phyloP scores from a whole-genome alignment of 2,113 vertebrate species.

The Melanerpes formicivorus region DNA sequence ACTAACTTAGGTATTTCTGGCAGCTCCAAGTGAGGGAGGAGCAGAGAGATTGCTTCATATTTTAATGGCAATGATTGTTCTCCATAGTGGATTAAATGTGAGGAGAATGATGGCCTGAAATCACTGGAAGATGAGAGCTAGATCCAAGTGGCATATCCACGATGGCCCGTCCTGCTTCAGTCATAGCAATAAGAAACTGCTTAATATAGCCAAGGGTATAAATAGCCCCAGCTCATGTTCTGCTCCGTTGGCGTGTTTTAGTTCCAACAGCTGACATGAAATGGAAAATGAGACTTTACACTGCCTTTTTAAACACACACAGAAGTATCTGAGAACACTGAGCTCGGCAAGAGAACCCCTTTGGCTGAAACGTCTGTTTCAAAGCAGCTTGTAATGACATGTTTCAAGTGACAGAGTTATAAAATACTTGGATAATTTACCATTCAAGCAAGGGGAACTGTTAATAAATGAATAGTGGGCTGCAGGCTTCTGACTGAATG shows the following conservation, averaged over 20 bases:
- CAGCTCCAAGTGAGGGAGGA: neutral
- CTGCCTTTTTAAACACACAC: constrained; percentile 19
- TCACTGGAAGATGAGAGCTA: neutral
- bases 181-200: neutral
- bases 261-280: constrained; percentile 56
- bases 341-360: constrained; percentile 1
- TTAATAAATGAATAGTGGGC: neutral
- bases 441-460: neutral
- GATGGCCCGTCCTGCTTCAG: neutral
- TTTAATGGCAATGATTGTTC: neutral
- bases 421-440: neutral
- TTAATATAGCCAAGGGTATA: constrained; percentile 39
- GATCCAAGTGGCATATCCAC: neutral
- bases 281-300: constrained; percentile 33
- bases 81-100: neutral
- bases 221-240: constrained; percentile 51
- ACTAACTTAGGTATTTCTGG: neutral
- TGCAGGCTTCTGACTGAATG: neutral
- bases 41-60: neutral
- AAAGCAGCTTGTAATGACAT: neutral
- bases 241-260: neutral
- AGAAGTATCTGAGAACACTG: neutral
- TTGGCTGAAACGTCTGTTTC: neutral
- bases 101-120: neutral
- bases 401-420: neutral